phyloP scores from a whole-genome alignment of 2,888 invertebrate species.

The Quadroppia sp. region DNA sequence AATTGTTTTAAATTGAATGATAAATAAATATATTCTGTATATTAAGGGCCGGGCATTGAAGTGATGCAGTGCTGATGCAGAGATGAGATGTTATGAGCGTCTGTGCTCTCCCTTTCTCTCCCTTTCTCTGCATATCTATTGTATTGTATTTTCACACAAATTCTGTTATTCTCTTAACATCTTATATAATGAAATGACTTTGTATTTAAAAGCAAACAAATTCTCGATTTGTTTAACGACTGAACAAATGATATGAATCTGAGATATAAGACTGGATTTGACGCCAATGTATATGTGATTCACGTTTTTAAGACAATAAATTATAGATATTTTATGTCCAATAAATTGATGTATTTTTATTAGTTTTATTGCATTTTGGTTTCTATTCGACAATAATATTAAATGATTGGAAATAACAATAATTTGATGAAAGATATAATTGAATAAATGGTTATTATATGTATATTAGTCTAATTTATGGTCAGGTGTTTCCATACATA shows the following conservation, averaged over 20 bases:
- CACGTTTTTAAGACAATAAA: neutral
- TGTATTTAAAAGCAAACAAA: no score
- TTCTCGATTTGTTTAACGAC: neutral
- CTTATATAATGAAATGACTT: no score
- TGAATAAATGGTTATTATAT: neutral
- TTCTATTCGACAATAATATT: neutral
- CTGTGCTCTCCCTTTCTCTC: neutral
- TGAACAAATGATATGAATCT: neutral
- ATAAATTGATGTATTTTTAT: neutral
- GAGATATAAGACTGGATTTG: neutral
- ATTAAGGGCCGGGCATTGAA: conserved; percentile 21
- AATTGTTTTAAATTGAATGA: conserved; percentile 20
- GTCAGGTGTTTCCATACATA: no score
- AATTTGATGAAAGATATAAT: neutral
- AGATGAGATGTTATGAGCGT: neutral
- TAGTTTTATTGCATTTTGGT: neutral
- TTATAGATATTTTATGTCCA: neutral
- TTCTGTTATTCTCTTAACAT: no score
- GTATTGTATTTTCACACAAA: no score
- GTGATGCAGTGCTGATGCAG: conserved; percentile 10
- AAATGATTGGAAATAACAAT: neutral
- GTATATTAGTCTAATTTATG: no score
- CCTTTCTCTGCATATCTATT: no score
- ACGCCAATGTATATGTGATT: neutral
- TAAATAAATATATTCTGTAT: neutral